These are phyloP conservation scores for Penaeus chinensis DNA, from an alignment of 1,140 invertebrate species.

Conservation along the genomic window DNA sequence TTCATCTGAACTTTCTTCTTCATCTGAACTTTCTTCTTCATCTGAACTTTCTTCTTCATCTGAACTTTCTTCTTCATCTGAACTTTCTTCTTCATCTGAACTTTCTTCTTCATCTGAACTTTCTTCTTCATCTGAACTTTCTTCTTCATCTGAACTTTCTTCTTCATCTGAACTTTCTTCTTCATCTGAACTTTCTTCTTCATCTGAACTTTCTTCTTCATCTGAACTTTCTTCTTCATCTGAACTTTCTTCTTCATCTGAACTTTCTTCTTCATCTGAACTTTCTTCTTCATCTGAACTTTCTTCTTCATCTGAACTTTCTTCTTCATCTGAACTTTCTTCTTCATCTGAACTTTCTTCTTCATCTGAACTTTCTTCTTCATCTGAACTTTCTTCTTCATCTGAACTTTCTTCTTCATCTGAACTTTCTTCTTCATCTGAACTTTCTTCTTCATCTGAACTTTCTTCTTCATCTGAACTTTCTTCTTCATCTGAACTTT, in stretches of 20 bases:
- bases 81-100: neutral
- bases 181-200: neutral
- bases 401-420: neutral
- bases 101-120: neutral
- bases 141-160: neutral
- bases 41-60: neutral
- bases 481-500: slow-evolving; percentile 7
- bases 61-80: neutral
- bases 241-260: neutral
- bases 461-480: neutral
- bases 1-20: slow-evolving; percentile 2
- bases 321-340: neutral
- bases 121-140: neutral
- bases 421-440: neutral
- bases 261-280: neutral
- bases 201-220: neutral
- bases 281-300: neutral
- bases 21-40: neutral
- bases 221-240: neutral
- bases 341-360: neutral
- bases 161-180: slow-evolving; percentile 6
- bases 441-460: neutral
- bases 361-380: neutral
- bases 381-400: neutral
- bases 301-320: neutral